These are phyloP conservation scores for Scaptomyza montana DNA, from an alignment of 1,140 invertebrate genomes.

Conservation along the genomic window DNA sequence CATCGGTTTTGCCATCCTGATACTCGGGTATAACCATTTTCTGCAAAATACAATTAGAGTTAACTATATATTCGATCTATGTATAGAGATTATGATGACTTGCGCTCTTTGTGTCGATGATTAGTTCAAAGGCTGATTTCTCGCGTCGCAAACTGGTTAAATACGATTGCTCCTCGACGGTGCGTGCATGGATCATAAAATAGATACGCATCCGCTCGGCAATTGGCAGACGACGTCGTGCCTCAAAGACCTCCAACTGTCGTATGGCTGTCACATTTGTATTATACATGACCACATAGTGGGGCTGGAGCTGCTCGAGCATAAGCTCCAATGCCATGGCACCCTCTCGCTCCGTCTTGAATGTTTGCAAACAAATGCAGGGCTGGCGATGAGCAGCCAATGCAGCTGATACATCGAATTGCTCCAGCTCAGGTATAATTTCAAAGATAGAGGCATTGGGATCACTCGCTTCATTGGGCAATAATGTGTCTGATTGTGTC, in stretches of 20 bases:
- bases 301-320: conserved; percentile 89
- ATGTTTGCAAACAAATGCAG: conserved; percentile 89
- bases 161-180: conserved; percentile 98
- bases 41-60: conserved; percentile 84
- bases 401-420: conserved; percentile 87
- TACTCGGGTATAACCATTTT: conserved; percentile 96
- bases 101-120: conserved; percentile 96
- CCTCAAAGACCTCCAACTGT: conserved; percentile 93
- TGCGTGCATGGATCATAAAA: conserved; percentile 94
- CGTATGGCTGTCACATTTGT: conserved; percentile 93
- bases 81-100: conserved; percentile 58
- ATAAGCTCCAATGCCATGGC: conserved; percentile 88
- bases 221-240: conserved; percentile 88
- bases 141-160: conserved; percentile 94
- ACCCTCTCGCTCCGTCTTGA: conserved; percentile 89
- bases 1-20: conserved; percentile 93
- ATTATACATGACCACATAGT: conserved; percentile 96
- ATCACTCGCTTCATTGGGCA: conserved; percentile 64
- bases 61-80: neutral
- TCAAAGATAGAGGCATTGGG: conserved; percentile 86
- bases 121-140: conserved; percentile 96
- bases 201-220: conserved; percentile 89
- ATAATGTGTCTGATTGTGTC: conserved; percentile 84
- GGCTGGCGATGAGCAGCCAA: conserved; percentile 85
- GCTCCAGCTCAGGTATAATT: conserved; percentile 88